Conservation (phyloP, 2,797 vertebrate species). For the Hirundo rustica region DNA sequence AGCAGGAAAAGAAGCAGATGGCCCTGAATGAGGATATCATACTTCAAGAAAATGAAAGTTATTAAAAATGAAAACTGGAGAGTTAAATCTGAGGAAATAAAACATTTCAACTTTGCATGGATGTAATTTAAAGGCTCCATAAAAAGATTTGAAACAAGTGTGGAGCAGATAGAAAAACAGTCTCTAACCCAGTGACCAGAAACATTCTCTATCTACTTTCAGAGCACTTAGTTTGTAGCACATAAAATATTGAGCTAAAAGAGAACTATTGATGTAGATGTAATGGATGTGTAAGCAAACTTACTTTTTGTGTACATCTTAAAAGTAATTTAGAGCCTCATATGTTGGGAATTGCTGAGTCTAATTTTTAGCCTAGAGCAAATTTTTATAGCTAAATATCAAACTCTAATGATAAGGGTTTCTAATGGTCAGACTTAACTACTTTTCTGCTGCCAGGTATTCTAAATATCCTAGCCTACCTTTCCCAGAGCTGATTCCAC, state of each 20-base stretch:
- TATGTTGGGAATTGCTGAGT: background rate
- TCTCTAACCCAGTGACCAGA: background rate
- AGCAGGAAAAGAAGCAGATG: background rate
- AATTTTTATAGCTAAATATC: slow-evolving; percentile 11
- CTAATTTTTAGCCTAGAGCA: slow-evolving; percentile 46
- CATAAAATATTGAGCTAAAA: slow-evolving; percentile 33
- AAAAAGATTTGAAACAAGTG: background rate
- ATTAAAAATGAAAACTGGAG: background rate
- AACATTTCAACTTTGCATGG: background rate
- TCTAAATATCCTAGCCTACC: background rate
- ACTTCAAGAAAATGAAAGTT: background rate
- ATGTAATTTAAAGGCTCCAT: background rate
- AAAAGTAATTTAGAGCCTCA: slow-evolving; percentile 20
- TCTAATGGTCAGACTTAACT: slow-evolving; percentile 29
- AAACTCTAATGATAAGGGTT: slow-evolving; percentile 5
- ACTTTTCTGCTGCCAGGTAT: background rate
- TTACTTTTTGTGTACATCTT: slow-evolving; percentile 20
- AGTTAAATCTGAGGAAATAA: background rate
- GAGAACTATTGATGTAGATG: background rate
- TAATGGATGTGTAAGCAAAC: slow-evolving; percentile 35
- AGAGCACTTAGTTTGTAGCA: background rate
- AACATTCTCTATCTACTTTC: background rate
- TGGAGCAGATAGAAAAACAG: background rate
- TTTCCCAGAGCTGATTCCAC: background rate
- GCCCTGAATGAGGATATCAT: background rate